Conservation (phyloP, 2,888 invertebrate species). For the Troglohyphantes excavatus region DNA sequence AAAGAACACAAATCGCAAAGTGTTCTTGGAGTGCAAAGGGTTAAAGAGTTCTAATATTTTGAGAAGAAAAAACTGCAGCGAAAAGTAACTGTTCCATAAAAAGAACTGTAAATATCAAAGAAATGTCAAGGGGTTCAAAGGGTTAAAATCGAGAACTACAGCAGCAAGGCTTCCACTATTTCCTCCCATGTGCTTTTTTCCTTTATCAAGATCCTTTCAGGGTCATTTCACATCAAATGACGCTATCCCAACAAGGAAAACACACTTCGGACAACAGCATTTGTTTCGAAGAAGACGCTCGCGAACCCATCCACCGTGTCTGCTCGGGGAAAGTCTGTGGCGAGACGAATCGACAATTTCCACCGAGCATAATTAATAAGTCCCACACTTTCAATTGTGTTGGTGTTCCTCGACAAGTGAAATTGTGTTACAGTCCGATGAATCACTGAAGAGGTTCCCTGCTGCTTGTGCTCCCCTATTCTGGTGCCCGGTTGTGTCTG, state of each 20-base stretch:
- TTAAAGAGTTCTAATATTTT: too few relatives aligned
- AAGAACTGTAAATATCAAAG: too few relatives aligned
- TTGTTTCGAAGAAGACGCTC: background rate
- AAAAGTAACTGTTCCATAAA: too few relatives aligned
- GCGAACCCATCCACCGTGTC: background rate
- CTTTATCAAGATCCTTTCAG: background rate
- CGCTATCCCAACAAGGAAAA: background rate
- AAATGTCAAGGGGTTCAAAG: too few relatives aligned
- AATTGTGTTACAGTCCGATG: background rate
- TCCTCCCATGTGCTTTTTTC: background rate
- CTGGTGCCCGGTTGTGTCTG: background rate
- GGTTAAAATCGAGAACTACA: too few relatives aligned
- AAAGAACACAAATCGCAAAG: too few relatives aligned
- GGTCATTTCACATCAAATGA: background rate
- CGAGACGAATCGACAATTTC: background rate
- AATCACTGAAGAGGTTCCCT: slow-evolving; percentile 1
- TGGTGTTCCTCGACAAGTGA: background rate
- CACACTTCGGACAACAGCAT: background rate
- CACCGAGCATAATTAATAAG: background rate
- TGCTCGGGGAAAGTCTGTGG: background rate
- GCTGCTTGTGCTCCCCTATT: background rate
- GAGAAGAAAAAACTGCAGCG: too few relatives aligned
- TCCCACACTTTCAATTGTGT: slow-evolving; percentile 8
- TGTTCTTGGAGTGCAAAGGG: too few relatives aligned
- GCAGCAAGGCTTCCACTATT: background rate